A percentile compares a stretch with the other conserved stretches of the same genome.
Conservation (phyloP, 2,888 invertebrate species). For the Adelognathus sp. region DNA sequence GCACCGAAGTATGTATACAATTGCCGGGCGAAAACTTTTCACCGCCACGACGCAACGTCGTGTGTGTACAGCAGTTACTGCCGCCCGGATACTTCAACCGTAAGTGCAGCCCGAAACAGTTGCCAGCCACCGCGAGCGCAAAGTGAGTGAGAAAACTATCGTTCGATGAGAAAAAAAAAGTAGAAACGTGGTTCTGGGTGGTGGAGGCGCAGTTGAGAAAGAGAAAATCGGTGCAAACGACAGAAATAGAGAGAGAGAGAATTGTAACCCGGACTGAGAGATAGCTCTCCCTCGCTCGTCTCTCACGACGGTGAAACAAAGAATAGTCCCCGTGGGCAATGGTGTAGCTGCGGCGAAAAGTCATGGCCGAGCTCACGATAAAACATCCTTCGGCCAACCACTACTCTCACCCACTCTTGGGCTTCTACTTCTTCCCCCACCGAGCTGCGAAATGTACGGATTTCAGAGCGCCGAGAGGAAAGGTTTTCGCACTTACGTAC, state of each 20-base stretch:
- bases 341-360: constrained; percentile 55
- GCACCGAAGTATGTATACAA: not conserved
- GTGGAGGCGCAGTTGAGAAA: not conserved
- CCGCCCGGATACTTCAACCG: constrained; percentile 49
- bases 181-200: too few species aligned
- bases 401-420: not conserved
- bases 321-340: constrained; percentile 45
- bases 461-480: constrained; percentile 15
- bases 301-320: constrained; percentile 46
- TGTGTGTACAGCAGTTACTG: constrained; percentile 4
- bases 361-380: constrained; percentile 56
- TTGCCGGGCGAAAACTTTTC: constrained; percentile 39
- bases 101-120: constrained; percentile 74
- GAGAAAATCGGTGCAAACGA: constrained; percentile 47
- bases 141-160: constrained; percentile 49
- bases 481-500: constrained; percentile 9
- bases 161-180: constrained; percentile 42
- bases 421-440: not conserved
- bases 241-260: constrained; percentile 36
- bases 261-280: constrained; percentile 37
- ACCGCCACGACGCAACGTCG: constrained; percentile 10
- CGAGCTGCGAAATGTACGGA: constrained; percentile 15
- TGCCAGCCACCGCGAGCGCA: constrained; percentile 67
- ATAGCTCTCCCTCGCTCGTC: constrained; percentile 29
- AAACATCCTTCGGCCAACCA: constrained; percentile 45